Evolutionary conservation across 2,797 vertebrate species (phyloP).

Genomic region (Delichon dasypus): DNA sequence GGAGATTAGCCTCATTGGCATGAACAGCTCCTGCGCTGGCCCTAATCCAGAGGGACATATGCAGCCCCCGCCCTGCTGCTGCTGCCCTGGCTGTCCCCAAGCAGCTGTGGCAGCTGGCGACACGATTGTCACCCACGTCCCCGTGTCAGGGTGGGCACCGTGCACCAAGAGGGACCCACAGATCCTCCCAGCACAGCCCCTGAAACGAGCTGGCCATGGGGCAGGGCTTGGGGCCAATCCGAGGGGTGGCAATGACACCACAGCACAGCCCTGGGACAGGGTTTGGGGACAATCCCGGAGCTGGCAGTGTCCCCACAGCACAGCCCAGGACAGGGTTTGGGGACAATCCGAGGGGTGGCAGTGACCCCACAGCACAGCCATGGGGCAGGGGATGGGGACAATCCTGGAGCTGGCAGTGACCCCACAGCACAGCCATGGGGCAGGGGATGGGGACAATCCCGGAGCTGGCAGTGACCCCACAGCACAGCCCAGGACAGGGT

Average conservation of each 20-base stretch:
- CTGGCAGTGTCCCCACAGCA: not conserved
- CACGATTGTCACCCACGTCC: not conserved
- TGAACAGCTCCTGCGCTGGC: constrained; percentile 55
- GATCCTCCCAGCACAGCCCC: not conserved
- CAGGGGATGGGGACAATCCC: too few relatives aligned
- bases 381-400: too few relatives aligned
- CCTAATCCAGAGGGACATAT: constrained; percentile 35
- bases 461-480: too few relatives aligned
- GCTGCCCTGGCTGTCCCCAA: not conserved
- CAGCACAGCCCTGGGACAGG: too few relatives aligned
- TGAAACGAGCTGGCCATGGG: not conserved
- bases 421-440: too few relatives aligned
- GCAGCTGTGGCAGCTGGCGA: not conserved
- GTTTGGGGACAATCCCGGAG: not conserved
- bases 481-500: too few relatives aligned
- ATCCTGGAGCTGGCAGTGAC: too few relatives aligned
- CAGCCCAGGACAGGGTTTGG: too few relatives aligned
- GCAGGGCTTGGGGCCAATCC: not conserved
- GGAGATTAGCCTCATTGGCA: constrained; percentile 44
- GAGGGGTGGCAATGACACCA: not conserved
- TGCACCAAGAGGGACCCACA: fast-evolving
- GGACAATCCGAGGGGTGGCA: too few relatives aligned
- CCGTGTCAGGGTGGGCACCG: not conserved
- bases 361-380: too few relatives aligned
- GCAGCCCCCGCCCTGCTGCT: not conserved